A percentile compares a stretch with the other conserved stretches of the same genome.
Evolutionary conservation across 2,797 vertebrate genomes (phyloP).

Genomic region (Gadopsis marmoratus): DNA sequence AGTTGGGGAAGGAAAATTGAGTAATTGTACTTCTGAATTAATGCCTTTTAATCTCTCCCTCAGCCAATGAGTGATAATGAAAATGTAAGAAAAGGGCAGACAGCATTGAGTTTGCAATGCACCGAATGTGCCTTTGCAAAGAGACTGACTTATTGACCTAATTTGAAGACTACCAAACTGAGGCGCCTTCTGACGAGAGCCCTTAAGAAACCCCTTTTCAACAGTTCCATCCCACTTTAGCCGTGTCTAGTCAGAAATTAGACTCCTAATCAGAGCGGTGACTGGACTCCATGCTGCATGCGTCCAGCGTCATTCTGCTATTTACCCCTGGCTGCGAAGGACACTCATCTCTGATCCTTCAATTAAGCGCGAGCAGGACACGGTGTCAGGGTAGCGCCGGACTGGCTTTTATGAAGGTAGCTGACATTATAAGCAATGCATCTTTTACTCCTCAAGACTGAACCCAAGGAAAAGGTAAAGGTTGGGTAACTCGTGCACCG

Average conservation of each 20-base stretch:
- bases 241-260: conserved; percentile 28
- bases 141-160: conserved; percentile 59
- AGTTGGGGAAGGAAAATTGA: conserved; percentile 75
- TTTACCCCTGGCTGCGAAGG: conserved; percentile 51
- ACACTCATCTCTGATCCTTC: conserved; percentile 53
- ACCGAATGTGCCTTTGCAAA: conserved; percentile 46
- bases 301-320: conserved; percentile 43
- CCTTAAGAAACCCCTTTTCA: conserved; percentile 45
- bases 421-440: conserved; percentile 58
- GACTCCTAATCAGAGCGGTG: conserved; percentile 46
- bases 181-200: conserved; percentile 43
- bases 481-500: conserved; percentile 47
- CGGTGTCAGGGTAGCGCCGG: conserved; percentile 15
- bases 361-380: conserved; percentile 53
- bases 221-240: conserved; percentile 34
- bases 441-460: conserved; percentile 51
- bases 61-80: conserved; percentile 65
- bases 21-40: conserved; percentile 90
- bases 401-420: conserved; percentile 59
- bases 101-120: conserved; percentile 35
- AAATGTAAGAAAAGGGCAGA: conserved; percentile 57
- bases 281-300: conserved; percentile 10
- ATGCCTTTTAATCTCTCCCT: conserved; percentile 88
- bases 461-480: conserved; percentile 54
- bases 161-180: conserved; percentile 52